Base-by-base conservation (phyloP, 2,888 invertebrate species). In the Syrphus vitripennis region DNA sequence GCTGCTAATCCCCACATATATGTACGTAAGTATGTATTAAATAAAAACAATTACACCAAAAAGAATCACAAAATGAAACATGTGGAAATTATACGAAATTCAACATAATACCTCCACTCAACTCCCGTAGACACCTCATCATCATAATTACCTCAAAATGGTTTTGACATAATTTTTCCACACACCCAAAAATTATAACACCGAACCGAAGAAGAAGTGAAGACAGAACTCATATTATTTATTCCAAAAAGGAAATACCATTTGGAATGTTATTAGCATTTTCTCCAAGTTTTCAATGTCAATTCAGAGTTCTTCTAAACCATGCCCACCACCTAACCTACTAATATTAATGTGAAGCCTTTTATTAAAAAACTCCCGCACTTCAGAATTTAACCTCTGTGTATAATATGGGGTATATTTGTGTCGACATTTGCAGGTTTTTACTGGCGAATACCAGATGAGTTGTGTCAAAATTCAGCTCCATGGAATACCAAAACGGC, bases 241-340 rank as follows among this genome's bases (percentile, higher is more conserved):
- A 84, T 67, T 80, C 75, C 9, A 65, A 71, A 76, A 24, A 34
- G 75, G 70, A 76, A 76, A 76, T 67, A 81, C 59, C 50, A 84
- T 84, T 81, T 76, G 67, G 76, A 81, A 81, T 81, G 80, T 76
- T 59, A 84, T 84, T 76, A 71, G 37, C 81, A 81, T 76, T 59
- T 69, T 50, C 71, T 67, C 67, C 19, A 70, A 70, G 42, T 63
- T 70, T 76, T 74, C 70, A 70, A 79, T 80, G 75, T 70, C 74
- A 74, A 57, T 57, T 45, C 40, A 0, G 21, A 48, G 34, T 31
- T 59, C 42, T 53, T 50, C 24, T 57, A 19, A n/a, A 59, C 59
- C 34, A 37, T 12, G 21, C 14, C 37, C 14, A 59, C 40, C 12
- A 19, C 12, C 9, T n/a, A 4, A 5, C 0, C 26, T 29, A 16